These are phyloP conservation scores for Holcopasites calliopsidis DNA, from an alignment of 1,140 invertebrate species.

Conservation along the genomic window DNA sequence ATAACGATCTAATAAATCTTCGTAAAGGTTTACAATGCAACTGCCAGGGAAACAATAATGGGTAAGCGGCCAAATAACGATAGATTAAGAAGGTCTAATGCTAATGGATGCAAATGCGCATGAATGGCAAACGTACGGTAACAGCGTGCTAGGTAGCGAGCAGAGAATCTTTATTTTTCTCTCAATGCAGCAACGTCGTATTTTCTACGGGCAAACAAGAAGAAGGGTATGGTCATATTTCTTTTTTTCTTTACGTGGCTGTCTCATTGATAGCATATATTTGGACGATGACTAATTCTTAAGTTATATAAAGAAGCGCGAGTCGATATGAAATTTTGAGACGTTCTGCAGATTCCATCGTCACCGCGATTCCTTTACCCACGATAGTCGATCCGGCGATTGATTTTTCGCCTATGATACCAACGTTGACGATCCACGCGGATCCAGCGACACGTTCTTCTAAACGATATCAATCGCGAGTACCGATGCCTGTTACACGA, in stretches of 20 bases:
- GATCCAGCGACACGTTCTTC: background rate
- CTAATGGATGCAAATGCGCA: constrained; percentile 47
- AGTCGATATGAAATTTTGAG: constrained; percentile 1
- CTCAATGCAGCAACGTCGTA: background rate
- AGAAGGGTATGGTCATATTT: background rate
- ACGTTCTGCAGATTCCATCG: constrained; percentile 34
- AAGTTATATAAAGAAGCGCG: background rate
- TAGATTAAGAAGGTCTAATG: constrained; percentile 39
- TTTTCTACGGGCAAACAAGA: background rate
- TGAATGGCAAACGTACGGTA: background rate
- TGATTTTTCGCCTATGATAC: background rate
- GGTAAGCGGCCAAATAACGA: constrained; percentile 1
- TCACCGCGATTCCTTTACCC: constrained; percentile 33
- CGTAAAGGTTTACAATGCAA: constrained; percentile 9
- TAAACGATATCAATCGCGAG: constrained; percentile 8
- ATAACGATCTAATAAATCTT: constrained; percentile 39
- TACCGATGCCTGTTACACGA: constrained; percentile 1
- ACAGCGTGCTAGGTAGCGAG: background rate
- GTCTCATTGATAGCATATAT: background rate
- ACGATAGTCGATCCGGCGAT: constrained; percentile 35
- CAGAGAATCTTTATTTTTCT: background rate
- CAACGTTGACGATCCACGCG: background rate
- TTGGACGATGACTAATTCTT: background rate
- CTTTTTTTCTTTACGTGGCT: background rate
- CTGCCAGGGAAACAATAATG: constrained; percentile 12